These are phyloP conservation scores for Clavelina lepadiformis DNA, from an alignment of 23 tunicate species.

Conservation along the genomic window DNA sequence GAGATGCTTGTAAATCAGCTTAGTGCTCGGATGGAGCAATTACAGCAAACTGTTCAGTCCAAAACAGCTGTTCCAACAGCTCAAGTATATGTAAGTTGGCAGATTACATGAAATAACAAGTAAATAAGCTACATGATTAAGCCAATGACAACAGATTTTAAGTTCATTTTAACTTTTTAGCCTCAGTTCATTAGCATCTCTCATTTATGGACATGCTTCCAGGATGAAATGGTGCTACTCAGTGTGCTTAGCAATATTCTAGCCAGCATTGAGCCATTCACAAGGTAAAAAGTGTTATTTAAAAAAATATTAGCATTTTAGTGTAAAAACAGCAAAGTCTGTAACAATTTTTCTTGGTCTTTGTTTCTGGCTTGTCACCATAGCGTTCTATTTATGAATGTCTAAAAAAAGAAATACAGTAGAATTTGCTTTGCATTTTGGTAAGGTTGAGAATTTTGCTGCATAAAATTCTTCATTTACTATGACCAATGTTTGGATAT, in stretches of 20 bases:
- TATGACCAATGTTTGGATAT: too few species aligned
- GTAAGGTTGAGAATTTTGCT: too few species aligned
- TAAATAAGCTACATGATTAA: too few species aligned
- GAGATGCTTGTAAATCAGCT: constrained; percentile 84
- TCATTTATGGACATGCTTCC: constrained; percentile 95
- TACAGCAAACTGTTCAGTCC: constrained; percentile 93
- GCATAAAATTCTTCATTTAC: too few species aligned
- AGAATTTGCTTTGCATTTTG: too few species aligned
- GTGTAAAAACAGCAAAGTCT: too few species aligned
- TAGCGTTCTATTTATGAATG: too few species aligned
- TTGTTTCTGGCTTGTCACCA: too few species aligned
- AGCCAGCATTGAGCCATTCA: constrained; percentile 89
- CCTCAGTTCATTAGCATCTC: constrained; percentile 96
- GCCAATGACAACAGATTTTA: too few species aligned
- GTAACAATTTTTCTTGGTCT: too few species aligned
- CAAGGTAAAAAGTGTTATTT: constrained; percentile 28
- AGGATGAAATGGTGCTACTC: constrained; percentile 97
- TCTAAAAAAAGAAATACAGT: too few species aligned
- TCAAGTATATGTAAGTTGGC: constrained; percentile 80
- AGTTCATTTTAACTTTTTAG: constrained; percentile 2
- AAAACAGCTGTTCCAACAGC: constrained; percentile 99
- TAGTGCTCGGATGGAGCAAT: constrained; percentile 77
- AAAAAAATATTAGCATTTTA: neutral
- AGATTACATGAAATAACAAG: neutral
- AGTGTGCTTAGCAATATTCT: constrained; percentile 91